Conservation (phyloP, 2,797 vertebrate genomes). For the Premnoplex brunnescens region DNA sequence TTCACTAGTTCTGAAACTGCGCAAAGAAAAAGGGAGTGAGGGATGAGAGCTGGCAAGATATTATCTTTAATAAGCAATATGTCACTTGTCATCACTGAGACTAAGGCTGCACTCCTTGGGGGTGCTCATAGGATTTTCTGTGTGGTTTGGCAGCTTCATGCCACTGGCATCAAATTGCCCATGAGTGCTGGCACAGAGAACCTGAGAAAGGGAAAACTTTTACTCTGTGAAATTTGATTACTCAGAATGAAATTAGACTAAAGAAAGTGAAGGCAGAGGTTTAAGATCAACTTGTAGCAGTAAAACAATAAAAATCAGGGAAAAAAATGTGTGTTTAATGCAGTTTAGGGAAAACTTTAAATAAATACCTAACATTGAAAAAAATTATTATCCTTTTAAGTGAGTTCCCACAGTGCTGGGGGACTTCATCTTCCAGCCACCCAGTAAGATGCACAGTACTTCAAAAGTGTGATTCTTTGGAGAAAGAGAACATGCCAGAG, state of each 20-base stretch:
- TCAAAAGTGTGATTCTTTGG: not conserved
- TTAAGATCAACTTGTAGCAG: not conserved
- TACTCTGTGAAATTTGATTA: not conserved
- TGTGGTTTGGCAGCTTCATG: not conserved
- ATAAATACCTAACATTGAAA: not conserved
- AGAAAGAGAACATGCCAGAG: not conserved
- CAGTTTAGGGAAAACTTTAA: not conserved
- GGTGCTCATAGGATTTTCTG: not conserved
- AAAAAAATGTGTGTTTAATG: not conserved
- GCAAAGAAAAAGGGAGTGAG: not conserved
- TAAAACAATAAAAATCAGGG: not conserved
- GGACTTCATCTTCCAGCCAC: not conserved
- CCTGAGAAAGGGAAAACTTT: not conserved
- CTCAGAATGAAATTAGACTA: not conserved
- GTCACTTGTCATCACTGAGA: not conserved
- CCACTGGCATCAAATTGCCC: not conserved
- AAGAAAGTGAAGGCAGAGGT: not conserved
- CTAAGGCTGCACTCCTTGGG: not conserved
- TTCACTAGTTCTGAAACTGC: not conserved
- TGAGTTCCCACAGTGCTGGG: not conserved
- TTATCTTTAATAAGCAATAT: not conserved
- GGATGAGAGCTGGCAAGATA: not conserved
- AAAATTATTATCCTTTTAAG: not conserved
- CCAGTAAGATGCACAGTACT: not conserved
- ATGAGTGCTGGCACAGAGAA: not conserved